Conservation (phyloP, 2,888 invertebrate genomes). For the Drosophila pullipes region DNA sequence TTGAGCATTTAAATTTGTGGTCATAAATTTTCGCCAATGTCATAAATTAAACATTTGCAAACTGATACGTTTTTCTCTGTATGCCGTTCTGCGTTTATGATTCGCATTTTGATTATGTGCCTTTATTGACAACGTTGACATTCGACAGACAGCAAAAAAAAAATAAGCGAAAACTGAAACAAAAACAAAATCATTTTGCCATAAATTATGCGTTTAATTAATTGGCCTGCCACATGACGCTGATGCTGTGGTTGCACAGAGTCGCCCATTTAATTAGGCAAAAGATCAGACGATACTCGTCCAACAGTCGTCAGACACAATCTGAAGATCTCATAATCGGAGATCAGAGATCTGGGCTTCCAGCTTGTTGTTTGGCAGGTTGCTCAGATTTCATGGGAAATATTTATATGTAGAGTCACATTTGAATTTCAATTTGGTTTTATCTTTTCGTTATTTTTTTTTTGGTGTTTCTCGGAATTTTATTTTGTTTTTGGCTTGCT, state of each 20-base stretch:
- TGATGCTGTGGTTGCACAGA: conserved; percentile 34
- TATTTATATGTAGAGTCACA: conserved; percentile 32
- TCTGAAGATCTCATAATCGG: conserved; percentile 15
- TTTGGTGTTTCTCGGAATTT: conserved; percentile 57
- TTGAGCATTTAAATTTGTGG: conserved; percentile 72
- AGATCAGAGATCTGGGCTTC: conserved; percentile 18
- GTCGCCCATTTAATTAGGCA: conserved; percentile 67
- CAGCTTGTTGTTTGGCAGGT: conserved; percentile 39
- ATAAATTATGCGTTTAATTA: conserved; percentile 83
- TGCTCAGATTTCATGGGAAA: conserved; percentile 58
- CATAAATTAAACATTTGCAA: conserved; percentile 80
- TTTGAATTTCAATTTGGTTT: conserved; percentile 52
- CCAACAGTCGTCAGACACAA: conserved; percentile 24
- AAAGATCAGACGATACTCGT: neutral
- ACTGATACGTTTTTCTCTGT: conserved; percentile 65
- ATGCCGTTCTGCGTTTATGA: conserved; percentile 48
- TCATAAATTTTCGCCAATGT: conserved; percentile 75
- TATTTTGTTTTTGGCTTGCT: conserved; percentile 38
- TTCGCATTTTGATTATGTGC: conserved; percentile 36
- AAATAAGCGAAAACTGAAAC: neutral
- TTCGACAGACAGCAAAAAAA: conserved; percentile 9
- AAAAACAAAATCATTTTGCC: conserved; percentile 52
- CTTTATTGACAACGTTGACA: conserved; percentile 63
- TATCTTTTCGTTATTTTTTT: neutral
- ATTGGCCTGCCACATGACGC: conserved; percentile 78